These are phyloP conservation scores for Antheraea assamensis DNA, from an alignment of 2,888 invertebrate genomes.

Conservation along the genomic window DNA sequence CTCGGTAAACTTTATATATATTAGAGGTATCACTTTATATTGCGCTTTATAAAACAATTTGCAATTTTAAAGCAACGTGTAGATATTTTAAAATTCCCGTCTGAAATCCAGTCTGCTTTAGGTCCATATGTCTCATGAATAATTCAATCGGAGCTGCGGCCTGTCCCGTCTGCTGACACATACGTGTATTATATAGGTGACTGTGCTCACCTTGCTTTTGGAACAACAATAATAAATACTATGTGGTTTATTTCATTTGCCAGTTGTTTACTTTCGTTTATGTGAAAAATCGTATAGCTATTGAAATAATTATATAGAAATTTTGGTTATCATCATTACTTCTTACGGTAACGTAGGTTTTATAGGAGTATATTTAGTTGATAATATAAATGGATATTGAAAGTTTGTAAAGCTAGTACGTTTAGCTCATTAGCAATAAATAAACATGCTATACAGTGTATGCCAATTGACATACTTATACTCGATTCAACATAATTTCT, in stretches of 20 bases:
- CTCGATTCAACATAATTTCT: too few species aligned
- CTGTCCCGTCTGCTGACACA: slow-evolving; percentile 68
- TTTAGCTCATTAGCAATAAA: too few species aligned
- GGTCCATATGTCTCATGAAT: slow-evolving; percentile 81
- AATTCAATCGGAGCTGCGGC: slow-evolving; percentile 69
- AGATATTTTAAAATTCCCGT: slow-evolving; percentile 78
- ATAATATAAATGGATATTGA: too few species aligned
- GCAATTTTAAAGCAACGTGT: slow-evolving; percentile 71
- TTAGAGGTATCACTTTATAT: slow-evolving; percentile 44
- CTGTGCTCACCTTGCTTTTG: slow-evolving; percentile 33
- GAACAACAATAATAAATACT: slow-evolving; percentile 40
- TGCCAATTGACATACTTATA: too few species aligned
- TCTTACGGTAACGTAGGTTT: too few species aligned
- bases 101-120: slow-evolving; percentile 80
- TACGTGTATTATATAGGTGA: slow-evolving; percentile 46
- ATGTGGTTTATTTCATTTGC: slow-evolving; percentile 33
- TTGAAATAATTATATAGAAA: too few species aligned
- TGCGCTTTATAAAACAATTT: slow-evolving; percentile 67
- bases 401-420: too few species aligned
- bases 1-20: slow-evolving; percentile 11
- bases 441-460: too few species aligned
- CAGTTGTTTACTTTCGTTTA: slow-evolving; percentile 14
- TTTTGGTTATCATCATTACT: too few species aligned
- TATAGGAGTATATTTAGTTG: too few species aligned
- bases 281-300: not conserved